These are phyloP conservation scores for Microplitis mediator DNA, from an alignment of 1,140 invertebrate species.

Conservation along the genomic window DNA sequence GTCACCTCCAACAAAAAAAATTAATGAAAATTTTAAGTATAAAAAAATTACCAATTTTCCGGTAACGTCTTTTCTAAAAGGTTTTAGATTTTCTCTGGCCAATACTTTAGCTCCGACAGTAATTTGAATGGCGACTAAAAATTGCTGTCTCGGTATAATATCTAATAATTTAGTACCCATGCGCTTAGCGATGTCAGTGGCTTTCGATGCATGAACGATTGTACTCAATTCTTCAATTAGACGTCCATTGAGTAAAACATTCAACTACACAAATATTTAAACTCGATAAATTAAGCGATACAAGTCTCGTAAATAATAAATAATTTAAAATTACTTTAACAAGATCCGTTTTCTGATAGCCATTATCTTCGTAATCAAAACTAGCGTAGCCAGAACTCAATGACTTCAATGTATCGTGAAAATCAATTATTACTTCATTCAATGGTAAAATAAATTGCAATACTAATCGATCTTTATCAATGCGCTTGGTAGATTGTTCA, in stretches of 20 bases:
- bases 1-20: constrained; percentile 4
- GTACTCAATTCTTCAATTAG: constrained; percentile 86
- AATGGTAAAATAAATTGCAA: constrained; percentile 86
- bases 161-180: constrained; percentile 84
- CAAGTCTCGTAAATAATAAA: neutral
- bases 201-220: constrained; percentile 78
- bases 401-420: constrained; percentile 91
- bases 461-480: constrained; percentile 83
- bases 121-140: constrained; percentile 87
- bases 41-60: constrained; percentile 79
- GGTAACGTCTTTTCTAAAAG: constrained; percentile 90
- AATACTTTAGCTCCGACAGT: constrained; percentile 80
- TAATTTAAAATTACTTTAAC: constrained; percentile 66
- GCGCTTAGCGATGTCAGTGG: constrained; percentile 69
- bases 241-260: constrained; percentile 81
- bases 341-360: constrained; percentile 75
- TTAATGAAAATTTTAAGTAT: constrained; percentile 27
- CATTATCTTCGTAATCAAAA: constrained; percentile 96
- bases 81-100: constrained; percentile 85
- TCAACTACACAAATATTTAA: constrained; percentile 66
- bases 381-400: constrained; percentile 93
- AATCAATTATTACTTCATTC: constrained; percentile 92
- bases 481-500: constrained; percentile 74
- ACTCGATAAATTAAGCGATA: neutral
- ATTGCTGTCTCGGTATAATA: constrained; percentile 88